Percentiles rank a stretch among this genome's conserved stretches.
Evolutionary conservation across 2,888 invertebrate species (phyloP).

Genomic region (Agapostemon virescens): DNA sequence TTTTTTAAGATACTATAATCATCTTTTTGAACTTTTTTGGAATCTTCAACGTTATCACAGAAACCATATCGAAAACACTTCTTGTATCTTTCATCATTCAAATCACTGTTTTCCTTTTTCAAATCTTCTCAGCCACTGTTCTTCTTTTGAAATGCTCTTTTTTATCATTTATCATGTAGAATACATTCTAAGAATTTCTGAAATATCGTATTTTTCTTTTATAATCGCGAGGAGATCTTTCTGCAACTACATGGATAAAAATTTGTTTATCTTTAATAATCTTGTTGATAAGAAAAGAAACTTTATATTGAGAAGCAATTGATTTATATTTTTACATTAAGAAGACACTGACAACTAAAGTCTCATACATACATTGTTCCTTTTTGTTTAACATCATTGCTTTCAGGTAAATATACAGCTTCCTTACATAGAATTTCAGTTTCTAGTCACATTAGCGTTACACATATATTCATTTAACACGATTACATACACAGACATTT

Average conservation of each 20-base stretch:
- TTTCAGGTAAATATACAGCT: not conserved
- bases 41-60: not conserved
- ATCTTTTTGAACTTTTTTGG: not conserved
- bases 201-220: not conserved
- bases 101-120: too few relatives aligned
- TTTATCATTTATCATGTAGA: not conserved
- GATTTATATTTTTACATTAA: not conserved
- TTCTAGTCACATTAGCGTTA: not conserved
- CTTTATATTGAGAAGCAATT: not conserved
- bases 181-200: not conserved
- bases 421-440: not conserved
- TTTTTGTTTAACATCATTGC: not conserved
- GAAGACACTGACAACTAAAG: not conserved
- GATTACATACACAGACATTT: not conserved
- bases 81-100: too few relatives aligned
- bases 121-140: too few relatives aligned
- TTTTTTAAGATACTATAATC: not conserved
- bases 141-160: not conserved
- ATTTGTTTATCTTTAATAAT: not conserved
- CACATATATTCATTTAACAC: not conserved
- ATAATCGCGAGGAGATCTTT: not conserved
- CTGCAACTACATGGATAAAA: not conserved
- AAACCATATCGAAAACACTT: not conserved
- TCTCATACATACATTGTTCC: not conserved
- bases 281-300: not conserved